Base-by-base conservation (phyloP, 2,113 vertebrate species). In the Pogona vitticeps region DNA sequence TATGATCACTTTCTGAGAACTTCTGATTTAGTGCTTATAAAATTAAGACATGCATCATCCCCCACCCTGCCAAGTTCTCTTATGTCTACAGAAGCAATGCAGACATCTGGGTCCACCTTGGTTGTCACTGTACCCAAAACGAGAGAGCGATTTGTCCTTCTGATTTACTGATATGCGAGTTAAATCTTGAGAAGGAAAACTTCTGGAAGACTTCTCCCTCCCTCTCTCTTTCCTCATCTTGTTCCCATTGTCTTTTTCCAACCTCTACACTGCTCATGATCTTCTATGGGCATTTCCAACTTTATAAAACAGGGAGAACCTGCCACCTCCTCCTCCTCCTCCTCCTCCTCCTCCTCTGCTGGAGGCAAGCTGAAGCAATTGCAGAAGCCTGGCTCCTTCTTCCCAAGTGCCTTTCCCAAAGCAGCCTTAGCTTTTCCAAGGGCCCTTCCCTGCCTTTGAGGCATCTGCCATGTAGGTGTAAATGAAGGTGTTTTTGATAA, bases 371-470 rank as follows among this genome's bases (percentile, higher is more conserved):
- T 84, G 77, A 83, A 91, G 18, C 88, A 90, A 88, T 88, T 70
- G 14, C 14, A 81, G 42, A 12, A 73, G 46, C 6, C 10, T 5
- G 46, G 7, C 31, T 40, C n/a, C 31, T 84, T 59, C 68, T 92
- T 85, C 87, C 18, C 70, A 76, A 76, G 71, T 58, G 76, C 15
- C 42, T 87, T 72, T 67, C 28, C 85, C 42, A 91, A 77, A 84
- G 83, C 85, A 52, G 14, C 26, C 59, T 17, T 78, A 17, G 40
- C 52, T 71, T 18, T 42, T 80, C 61, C 65, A 68, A 76, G 38
- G 31, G 9, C 59, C 84, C 87, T 86, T 87, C 93, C 92, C 92
- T 91, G 33, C 90, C 92, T 90, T 31, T 33, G 33, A 89, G 93
- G 93, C 86, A 31, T 82, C 46, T 80, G 87, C 42, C 21, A 33